Evolutionary conservation across 2,888 invertebrate genomes (phyloP).

Genomic region (Elmis aenea): DNA sequence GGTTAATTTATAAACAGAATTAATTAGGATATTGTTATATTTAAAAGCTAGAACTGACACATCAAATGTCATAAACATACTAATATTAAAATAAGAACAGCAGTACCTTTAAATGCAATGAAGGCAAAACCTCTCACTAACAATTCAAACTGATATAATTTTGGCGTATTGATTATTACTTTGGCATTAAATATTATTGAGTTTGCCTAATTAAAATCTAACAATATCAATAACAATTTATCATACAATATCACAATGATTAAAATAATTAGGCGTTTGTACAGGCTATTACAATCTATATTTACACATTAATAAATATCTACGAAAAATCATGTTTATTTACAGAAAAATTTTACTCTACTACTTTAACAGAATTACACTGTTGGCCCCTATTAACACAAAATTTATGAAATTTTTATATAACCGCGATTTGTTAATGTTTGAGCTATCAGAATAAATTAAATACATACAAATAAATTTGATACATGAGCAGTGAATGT

Average conservation of each 20-base stretch:
- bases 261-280: slow-evolving; percentile 18
- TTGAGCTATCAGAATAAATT: too few relatives aligned
- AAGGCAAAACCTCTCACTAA: slow-evolving; percentile 21
- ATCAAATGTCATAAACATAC: slow-evolving; percentile 13
- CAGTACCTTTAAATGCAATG: slow-evolving; percentile 17
- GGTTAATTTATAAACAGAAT: too few relatives aligned
- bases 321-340: too few relatives aligned
- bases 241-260: slow-evolving; percentile 21
- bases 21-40: slow-evolving; percentile 18
- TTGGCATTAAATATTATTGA: slow-evolving; percentile 21
- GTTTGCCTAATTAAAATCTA: slow-evolving; percentile 18
- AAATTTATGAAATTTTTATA: too few relatives aligned
- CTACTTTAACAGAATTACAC: too few relatives aligned
- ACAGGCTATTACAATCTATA: slow-evolving; percentile 18
- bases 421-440: too few relatives aligned
- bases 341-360: too few relatives aligned
- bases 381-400: too few relatives aligned
- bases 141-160: slow-evolving; percentile 20
- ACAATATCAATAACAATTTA: slow-evolving; percentile 20
- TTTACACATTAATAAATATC: too few relatives aligned
- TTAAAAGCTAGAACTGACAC: slow-evolving; percentile 22
- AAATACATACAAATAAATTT: too few relatives aligned
- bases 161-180: slow-evolving; percentile 19
- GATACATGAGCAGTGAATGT: too few relatives aligned
- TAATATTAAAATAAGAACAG: slow-evolving; percentile 17